A percentile compares a stretch with the other conserved stretches of the same genome.
phyloP scores from a whole-genome alignment of 2,797 vertebrate genomes.

The Sebastes trivittatus region DNA sequence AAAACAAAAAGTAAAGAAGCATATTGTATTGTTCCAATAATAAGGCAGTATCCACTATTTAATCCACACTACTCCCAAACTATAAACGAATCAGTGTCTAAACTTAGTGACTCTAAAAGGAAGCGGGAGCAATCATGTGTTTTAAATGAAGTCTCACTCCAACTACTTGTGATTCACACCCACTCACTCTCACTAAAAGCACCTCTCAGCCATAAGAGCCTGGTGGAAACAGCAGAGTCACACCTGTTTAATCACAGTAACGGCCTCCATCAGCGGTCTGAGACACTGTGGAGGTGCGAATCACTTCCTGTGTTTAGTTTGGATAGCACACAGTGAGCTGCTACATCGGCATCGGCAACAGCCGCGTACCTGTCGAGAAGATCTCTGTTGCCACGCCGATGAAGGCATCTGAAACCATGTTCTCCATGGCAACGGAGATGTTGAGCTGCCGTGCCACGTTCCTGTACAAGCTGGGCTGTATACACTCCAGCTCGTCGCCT shows the following conservation, averaged over 20 bases:
- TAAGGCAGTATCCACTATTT: background rate
- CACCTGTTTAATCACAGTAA: conserved; percentile 8
- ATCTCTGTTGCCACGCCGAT: conserved; percentile 92
- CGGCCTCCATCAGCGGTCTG: conserved; percentile 20
- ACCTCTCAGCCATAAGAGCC: background rate
- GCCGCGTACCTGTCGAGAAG: conserved; percentile 89
- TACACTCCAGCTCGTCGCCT: conserved; percentile 95
- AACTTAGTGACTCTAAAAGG: background rate
- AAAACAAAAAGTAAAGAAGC: background rate
- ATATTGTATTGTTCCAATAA: background rate
- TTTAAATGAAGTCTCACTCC: conserved; percentile 35
- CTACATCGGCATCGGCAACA: background rate
- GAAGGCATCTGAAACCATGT: conserved; percentile 92
- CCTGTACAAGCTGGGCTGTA: conserved; percentile 91
- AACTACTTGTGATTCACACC: conserved; percentile 24
- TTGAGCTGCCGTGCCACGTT: conserved; percentile 93
- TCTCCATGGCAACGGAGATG: conserved; percentile 91
- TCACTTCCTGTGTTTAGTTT: conserved; percentile 27
- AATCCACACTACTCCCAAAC: background rate
- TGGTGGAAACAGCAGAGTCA: conserved; percentile 10
- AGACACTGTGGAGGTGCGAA: conserved; percentile 11
- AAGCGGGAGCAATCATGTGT: background rate
- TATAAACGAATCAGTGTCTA: background rate
- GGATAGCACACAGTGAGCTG: background rate
- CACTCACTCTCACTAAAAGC: conserved; percentile 23